Evolutionary conservation across 2,888 invertebrate genomes (phyloP).

Genomic region (Ennomos quercinarius): DNA sequence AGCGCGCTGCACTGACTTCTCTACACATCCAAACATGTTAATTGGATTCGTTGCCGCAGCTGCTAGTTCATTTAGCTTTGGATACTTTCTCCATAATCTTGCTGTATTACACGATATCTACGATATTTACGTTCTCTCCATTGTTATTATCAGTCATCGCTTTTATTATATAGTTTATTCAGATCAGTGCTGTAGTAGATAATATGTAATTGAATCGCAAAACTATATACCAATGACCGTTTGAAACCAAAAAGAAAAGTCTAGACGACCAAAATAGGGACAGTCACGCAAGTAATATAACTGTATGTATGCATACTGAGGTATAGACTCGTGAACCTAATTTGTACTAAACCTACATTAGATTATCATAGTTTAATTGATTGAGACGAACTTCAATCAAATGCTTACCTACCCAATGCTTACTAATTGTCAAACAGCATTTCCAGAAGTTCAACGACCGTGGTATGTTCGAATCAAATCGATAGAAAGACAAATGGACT

Average conservation of each 20-base stretch:
- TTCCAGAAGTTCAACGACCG: slow-evolving; percentile 2
- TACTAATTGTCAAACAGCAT: neutral
- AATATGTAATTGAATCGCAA: too few species aligned
- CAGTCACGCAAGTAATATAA: slow-evolving; percentile 5
- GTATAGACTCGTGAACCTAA: neutral
- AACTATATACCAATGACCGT: too few species aligned
- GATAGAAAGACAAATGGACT: slow-evolving; percentile 40
- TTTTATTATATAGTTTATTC: neutral
- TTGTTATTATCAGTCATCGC: neutral
- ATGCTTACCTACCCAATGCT: too few species aligned
- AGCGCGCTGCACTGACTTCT: slow-evolving; percentile 49
- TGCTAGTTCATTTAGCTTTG: slow-evolving; percentile 61
- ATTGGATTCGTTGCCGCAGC: slow-evolving; percentile 59
- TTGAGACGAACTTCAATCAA: too few species aligned
- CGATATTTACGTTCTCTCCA: neutral
- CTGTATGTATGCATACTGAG: neutral
- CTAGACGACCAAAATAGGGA: slow-evolving; percentile 10
- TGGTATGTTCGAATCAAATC: slow-evolving; percentile 36
- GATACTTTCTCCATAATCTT: slow-evolving; percentile 58
- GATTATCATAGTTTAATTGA: too few species aligned
- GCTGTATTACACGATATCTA: slow-evolving; percentile 25
- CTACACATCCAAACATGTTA: slow-evolving; percentile 53
- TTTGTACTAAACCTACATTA: neutral
- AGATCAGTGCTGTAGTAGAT: too few species aligned
- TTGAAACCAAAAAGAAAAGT: neutral